Conservation (phyloP, 2,113 vertebrate genomes). For the Indicator maculatus region DNA sequence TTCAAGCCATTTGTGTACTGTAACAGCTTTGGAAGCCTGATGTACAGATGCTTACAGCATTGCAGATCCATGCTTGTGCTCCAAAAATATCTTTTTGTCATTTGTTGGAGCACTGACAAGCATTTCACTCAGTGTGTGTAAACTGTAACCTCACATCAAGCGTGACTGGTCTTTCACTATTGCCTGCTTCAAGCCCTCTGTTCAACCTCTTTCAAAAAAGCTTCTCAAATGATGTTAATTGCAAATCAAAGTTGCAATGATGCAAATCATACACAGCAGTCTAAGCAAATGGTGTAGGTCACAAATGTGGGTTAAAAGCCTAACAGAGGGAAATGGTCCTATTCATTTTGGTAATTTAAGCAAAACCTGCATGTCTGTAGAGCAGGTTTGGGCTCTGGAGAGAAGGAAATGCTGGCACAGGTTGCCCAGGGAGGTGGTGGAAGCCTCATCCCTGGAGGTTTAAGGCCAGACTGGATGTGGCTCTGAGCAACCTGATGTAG, state of each 20-base stretch:
- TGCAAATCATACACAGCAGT: neutral
- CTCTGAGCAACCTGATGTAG: too few species aligned
- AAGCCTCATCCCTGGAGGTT: too few species aligned
- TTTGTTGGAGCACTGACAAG: neutral
- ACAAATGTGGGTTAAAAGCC: neutral
- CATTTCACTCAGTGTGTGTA: fast-evolving
- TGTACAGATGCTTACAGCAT: neutral
- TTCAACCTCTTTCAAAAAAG: neutral
- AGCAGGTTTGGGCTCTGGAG: neutral
- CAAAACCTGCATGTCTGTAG: neutral
- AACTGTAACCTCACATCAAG: neutral
- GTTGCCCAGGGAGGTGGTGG: too few species aligned
- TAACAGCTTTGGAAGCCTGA: neutral
- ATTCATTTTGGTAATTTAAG: neutral
- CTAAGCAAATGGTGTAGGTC: neutral
- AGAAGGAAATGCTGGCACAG: too few species aligned
- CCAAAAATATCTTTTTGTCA: neutral
- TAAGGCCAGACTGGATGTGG: too few species aligned
- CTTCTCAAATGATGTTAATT: neutral
- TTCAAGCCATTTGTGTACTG: neutral
- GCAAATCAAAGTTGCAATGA: neutral
- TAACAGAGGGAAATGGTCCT: neutral
- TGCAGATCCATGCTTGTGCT: neutral
- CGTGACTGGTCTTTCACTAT: neutral
- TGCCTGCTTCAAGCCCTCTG: neutral